Base-by-base conservation (phyloP, 2,797 vertebrate genomes). In the Gorsachius magnificus region DNA sequence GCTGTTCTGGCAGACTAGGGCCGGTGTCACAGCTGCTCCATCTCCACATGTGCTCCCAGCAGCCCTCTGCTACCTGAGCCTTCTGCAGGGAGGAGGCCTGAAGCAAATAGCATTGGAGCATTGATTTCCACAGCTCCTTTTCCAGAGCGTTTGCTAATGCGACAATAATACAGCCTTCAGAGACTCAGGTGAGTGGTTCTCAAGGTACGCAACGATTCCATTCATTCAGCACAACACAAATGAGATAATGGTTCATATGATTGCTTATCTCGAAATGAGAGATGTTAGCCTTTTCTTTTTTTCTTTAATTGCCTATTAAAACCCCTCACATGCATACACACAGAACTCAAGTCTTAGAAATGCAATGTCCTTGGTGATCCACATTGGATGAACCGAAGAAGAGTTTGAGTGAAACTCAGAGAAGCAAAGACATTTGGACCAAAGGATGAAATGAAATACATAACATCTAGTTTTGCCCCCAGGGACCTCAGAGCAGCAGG, bases 391-490 rank as follows among this genome's bases (percentile, higher is more conserved):
- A 92, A 86, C 58, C 36, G 78, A 97, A 93, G 70, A 77, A 72
- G 61, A 95, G 66, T 71, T 85, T 84, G 80, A 93, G 45, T 80
- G 83, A 95, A 91, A 83, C 31, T 66, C 83, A 83, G 17, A 88
- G 88, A 86, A 97, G 53, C 51, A 91, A 95, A 95, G 65, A 80
- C 63, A 88, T 90, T 71, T 71, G 89, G 83, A 85, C 58, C 76
- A 94, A 89, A 96, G 69, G 78, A 48, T 86, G 71, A 93, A 95
- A 93, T 80, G n/a, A 83, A 91, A 94, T 78, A 69, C 45, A 20
- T 83, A 90, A 90, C 38, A 35, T 24, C 61, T 88, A 78, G 36
- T 48, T 70, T 70, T 88, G 50, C 69, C 88, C 69, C 48, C 33
- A 57, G 96, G 74, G 58, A 87, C 92, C 69, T 86, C 76, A 81